phyloP scores from a whole-genome alignment of 2,888 invertebrate genomes.

The Polydrusus tereticollis region DNA sequence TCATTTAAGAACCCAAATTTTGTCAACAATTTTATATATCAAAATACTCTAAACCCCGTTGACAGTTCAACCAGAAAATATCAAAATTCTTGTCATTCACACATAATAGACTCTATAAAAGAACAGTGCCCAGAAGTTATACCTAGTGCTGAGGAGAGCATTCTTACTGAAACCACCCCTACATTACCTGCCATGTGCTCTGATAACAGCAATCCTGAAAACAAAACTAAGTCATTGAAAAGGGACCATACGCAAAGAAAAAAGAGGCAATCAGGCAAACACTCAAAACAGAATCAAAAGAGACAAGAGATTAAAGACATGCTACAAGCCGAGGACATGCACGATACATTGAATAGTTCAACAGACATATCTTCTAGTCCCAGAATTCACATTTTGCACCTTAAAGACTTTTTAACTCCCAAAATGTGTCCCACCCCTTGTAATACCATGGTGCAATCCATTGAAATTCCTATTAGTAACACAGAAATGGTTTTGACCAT shows the following conservation, averaged over 20 bases:
- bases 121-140: constrained; percentile 45
- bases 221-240: not conserved
- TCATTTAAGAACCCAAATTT: constrained; percentile 52
- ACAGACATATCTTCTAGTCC: constrained; percentile 30
- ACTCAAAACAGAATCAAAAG: constrained; percentile 43
- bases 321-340: constrained; percentile 34
- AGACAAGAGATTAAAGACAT: constrained; percentile 44
- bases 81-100: constrained; percentile 50
- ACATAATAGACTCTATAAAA: constrained; percentile 45
- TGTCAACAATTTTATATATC: constrained; percentile 45
- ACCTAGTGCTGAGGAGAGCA: constrained; percentile 2
- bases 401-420: constrained; percentile 42
- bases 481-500: constrained; percentile 18
- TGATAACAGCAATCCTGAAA: not conserved
- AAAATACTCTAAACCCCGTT: constrained; percentile 9
- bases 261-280: constrained; percentile 37
- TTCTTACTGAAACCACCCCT: not conserved
- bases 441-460: not conserved
- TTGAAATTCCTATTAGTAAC: constrained; percentile 27
- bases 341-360: constrained; percentile 33
- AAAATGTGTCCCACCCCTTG: not conserved
- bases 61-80: constrained; percentile 21
- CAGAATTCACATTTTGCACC: constrained; percentile 21
- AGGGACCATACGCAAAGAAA: not conserved
- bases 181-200: not conserved